Conservation (phyloP, 2,113 vertebrate genomes). For the Taxidea taxus region DNA sequence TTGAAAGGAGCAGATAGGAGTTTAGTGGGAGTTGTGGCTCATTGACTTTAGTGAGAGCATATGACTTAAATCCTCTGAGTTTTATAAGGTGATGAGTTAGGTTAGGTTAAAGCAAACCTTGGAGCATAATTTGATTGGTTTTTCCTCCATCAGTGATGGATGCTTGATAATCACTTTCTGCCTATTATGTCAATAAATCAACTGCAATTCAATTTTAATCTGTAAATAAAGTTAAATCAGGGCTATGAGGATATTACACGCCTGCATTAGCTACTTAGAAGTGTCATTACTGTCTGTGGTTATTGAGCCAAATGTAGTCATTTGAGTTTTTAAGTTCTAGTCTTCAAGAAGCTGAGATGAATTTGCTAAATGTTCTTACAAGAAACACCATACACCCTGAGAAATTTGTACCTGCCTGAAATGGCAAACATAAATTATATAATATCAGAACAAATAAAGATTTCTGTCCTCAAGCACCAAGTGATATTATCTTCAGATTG, state of each 20-base stretch:
- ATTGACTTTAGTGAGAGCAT: slow-evolving; percentile 61
- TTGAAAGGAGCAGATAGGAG: slow-evolving; percentile 56
- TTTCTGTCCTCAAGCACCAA: slow-evolving; percentile 38
- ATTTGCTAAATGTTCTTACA: slow-evolving; percentile 60
- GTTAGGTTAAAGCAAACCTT: slow-evolving; percentile 66
- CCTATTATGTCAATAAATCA: slow-evolving; percentile 75
- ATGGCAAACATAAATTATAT: slow-evolving; percentile 69
- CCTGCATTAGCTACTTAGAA: slow-evolving; percentile 64
- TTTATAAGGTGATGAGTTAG: slow-evolving; percentile 72
- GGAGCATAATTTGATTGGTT: slow-evolving; percentile 65
- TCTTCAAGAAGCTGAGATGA: slow-evolving; percentile 57
- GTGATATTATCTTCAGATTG: slow-evolving; percentile 54
- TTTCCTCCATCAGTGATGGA: slow-evolving; percentile 64
- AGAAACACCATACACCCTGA: slow-evolving; percentile 33
- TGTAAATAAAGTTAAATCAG: slow-evolving; percentile 76
- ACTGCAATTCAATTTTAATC: slow-evolving; percentile 72
- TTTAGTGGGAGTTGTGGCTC: slow-evolving; percentile 70
- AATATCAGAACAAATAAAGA: slow-evolving; percentile 66
- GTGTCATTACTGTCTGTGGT: slow-evolving; percentile 62
- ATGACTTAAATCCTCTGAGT: slow-evolving; percentile 58
- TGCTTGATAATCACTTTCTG: slow-evolving; percentile 72
- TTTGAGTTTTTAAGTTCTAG: slow-evolving; percentile 53
- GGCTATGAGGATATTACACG: slow-evolving; percentile 47
- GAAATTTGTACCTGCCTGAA: slow-evolving; percentile 64
- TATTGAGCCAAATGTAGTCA: slow-evolving; percentile 56